phyloP scores from a whole-genome alignment of 1,140 invertebrate genomes.

The Euura saliciscinereae region DNA sequence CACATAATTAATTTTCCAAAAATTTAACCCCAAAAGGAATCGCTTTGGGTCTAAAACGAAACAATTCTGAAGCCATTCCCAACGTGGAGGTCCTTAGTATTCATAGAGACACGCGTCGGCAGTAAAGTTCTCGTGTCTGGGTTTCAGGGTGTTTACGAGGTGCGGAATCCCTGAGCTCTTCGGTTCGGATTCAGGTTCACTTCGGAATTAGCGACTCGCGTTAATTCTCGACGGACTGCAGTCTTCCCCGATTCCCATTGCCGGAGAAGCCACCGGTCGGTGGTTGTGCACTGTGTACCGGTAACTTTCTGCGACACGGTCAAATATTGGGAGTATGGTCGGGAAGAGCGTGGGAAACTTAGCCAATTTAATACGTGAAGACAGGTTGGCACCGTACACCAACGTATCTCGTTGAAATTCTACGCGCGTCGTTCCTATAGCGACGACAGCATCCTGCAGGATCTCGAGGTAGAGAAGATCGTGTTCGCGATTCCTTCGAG shows the following conservation, averaged over 20 bases:
- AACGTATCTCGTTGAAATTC: conserved; percentile 2
- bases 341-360: neutral
- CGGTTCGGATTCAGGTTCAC: neutral
- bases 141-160: neutral
- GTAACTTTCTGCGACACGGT: neutral
- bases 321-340: neutral
- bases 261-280: no score
- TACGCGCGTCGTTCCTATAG: neutral
- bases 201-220: neutral
- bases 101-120: neutral
- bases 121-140: neutral
- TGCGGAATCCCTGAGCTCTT: neutral
- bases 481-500: neutral
- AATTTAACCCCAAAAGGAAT: no score
- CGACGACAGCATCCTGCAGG: neutral
- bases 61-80: no score
- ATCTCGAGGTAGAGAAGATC: neutral
- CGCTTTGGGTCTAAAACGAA: no score
- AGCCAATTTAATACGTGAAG: conserved; percentile 3
- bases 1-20: no score
- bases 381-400: neutral
- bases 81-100: no score
- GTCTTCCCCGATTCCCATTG: neutral
- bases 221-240: neutral
- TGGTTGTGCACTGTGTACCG: neutral